Percentiles rank a stretch among this genome's conserved stretches.
Evolutionary conservation across 2,888 invertebrate genomes (phyloP).

Genomic region (Aplocera efformata): DNA sequence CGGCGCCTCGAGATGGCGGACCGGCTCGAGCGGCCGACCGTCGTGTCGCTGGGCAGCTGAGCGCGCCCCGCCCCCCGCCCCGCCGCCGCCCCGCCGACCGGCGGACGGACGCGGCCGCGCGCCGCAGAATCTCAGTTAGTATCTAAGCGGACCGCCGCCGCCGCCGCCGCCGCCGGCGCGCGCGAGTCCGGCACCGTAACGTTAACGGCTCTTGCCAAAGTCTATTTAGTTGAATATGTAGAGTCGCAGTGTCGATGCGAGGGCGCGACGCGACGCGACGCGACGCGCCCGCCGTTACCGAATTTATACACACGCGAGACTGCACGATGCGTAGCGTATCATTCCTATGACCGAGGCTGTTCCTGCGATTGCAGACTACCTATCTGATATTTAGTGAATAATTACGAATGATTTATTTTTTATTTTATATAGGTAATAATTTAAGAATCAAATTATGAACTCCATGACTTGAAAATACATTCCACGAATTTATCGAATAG

Average conservation of each 20-base stretch:
- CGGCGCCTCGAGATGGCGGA: constrained; percentile 45
- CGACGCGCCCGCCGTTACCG: constrained; percentile 7
- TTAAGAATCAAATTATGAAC: constrained; percentile 27
- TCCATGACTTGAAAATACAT: constrained; percentile 72
- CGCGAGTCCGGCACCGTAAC: background rate
- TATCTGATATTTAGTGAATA: background rate
- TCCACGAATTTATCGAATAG: constrained; percentile 51
- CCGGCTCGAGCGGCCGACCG: constrained; percentile 73
- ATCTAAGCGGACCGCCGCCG: constrained; percentile 34
- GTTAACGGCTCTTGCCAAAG: background rate
- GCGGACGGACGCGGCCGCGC: background rate
- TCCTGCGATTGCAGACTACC: constrained; percentile 1
- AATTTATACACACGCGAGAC: constrained; percentile 3
- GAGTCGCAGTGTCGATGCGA: too few relatives aligned
- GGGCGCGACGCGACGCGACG: too few relatives aligned
- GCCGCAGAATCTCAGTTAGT: constrained; percentile 63
- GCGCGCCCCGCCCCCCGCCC: constrained; percentile 26
- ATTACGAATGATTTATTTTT: constrained; percentile 7
- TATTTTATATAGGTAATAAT: background rate
- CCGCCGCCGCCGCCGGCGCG: background rate
- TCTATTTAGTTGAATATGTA: constrained; percentile 16
- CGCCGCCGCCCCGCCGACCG: background rate
- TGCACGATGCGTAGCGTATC: background rate
- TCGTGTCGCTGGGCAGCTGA: constrained; percentile 76
- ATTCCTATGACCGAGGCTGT: constrained; percentile 11